Evolutionary conservation across 2,888 invertebrate genomes (phyloP), one percentile per base, ranked within the genome.

Genomic region (Rhamnusium bicolor): DNA sequence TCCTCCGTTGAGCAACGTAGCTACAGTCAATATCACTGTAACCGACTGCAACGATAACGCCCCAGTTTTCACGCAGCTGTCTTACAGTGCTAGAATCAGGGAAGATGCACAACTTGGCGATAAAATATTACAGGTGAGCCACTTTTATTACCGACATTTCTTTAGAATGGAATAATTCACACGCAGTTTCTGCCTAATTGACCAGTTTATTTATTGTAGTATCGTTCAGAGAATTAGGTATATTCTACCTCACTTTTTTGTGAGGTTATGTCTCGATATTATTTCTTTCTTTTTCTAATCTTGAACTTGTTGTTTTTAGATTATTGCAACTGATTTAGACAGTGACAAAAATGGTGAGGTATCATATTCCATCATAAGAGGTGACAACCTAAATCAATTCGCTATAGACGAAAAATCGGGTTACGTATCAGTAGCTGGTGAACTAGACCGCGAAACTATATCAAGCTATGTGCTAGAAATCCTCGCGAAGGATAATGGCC

Each of bases 11-110:
- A 96, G 95, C 86, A 96, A 96, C 87, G 93, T 95, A 77, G 95
- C 97, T 3, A 92, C 94, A 16, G 92, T 98, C 69, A 97, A 97
- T 87, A 92, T 98, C 77, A 94, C 96, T 6, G 91, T 97, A 16
- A 89, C 92, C 12, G 97, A 97, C 88, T 93, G 93, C 83, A 97
- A 97, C 86, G 97, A 97, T 87, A 97, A 97, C 87, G 91, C 93
- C 6, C 97, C 97, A 0, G 90, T 91, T 66, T 97, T 97, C 88
- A 90, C 91, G 58, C 95, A 95, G 86, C 89, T 92, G 65, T 90
- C 94, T 1, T 97, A 96, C 87, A 92, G 91, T 58, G 93, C 94
- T 10, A 90, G 93, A 72, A 92, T 96, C 53, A 90, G 92, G 67
- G 98, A 98, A 88, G 95, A 96, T 88, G 93, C 94, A 0, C 89